A percentile compares a stretch with the other conserved stretches of the same genome.
Conservation (phyloP, 2,888 invertebrate species). For the Acanthococcus lagerstroemiae region DNA sequence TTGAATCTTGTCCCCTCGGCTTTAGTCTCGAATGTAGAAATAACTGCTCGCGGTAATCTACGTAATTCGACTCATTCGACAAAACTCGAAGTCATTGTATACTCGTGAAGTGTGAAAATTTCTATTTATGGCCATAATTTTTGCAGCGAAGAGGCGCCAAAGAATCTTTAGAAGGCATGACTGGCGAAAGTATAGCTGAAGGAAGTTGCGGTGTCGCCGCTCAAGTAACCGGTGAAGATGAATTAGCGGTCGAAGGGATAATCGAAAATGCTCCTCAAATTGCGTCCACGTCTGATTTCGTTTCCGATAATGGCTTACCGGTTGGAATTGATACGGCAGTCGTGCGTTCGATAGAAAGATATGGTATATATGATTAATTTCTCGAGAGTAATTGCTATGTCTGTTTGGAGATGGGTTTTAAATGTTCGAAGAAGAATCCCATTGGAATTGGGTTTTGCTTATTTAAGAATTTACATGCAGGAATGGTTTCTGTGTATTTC, state of each 20-base stretch:
- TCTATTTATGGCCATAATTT: background rate
- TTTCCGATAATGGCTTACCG: conserved; percentile 59
- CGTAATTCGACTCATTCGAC: conserved; percentile 8
- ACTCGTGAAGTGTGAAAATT: no score
- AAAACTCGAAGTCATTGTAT: no score
- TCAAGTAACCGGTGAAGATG: conserved; percentile 9
- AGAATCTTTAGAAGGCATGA: conserved; percentile 49
- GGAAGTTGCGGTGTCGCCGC: background rate
- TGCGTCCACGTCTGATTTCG: conserved; percentile 22
- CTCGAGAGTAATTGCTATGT: background rate
- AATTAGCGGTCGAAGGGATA: conserved; percentile 10
- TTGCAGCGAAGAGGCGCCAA: conserved; percentile 50
- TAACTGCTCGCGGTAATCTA: background rate
- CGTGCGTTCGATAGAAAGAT: conserved; percentile 80
- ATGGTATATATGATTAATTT: conserved; percentile 48
- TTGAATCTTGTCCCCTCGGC: no score
- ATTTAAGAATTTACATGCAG: no score
- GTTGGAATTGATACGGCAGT: conserved; percentile 84
- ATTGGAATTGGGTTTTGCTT: no score
- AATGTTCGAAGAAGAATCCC: no score
- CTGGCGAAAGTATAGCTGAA: conserved; percentile 36
- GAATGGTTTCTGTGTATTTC: no score
- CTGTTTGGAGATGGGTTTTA: no score
- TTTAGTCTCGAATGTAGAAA: background rate
- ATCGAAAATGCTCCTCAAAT: conserved; percentile 39